These are phyloP conservation scores for Mesocentrotus franciscanus DNA, from an alignment of 53 echinoderm and acorn worm species.

Conservation along the genomic window DNA sequence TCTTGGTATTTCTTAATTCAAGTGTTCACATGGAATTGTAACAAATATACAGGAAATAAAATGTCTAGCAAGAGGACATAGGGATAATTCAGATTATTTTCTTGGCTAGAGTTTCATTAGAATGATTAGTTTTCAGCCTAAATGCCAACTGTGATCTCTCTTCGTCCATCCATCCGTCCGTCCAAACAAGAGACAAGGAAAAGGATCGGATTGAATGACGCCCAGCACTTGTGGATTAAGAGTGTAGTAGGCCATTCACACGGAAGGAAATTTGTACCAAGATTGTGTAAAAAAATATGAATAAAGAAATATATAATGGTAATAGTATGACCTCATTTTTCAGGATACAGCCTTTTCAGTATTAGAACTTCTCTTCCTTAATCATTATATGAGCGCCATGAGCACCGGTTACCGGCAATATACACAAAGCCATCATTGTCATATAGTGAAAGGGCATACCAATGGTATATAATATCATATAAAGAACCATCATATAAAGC, in stretches of 20 bases:
- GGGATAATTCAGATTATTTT: neutral
- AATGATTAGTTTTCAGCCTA: constrained; percentile 46
- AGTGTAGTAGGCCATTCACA: neutral
- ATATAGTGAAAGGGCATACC: no score
- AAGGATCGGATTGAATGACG: neutral
- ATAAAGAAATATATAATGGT: no score
- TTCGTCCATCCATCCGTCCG: constrained; percentile 3
- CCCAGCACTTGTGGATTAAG: constrained; percentile 39
- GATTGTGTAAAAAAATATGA: no score
- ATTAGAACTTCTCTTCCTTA: no score
- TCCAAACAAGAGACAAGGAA: constrained; percentile 20
- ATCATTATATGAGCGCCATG: no score
- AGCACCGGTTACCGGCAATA: no score
- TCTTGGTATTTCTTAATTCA: neutral
- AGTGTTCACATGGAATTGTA: neutral
- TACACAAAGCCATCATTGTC: no score
- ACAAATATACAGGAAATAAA: neutral
- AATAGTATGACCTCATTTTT: no score
- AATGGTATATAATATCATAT: no score
- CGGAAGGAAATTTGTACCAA: no score
- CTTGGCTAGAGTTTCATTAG: constrained; percentile 32
- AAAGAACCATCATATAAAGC: no score
- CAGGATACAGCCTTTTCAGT: no score
- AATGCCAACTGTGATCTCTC: neutral
- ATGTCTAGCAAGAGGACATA: neutral